These are phyloP conservation scores for Esox masquinongy DNA, from an alignment of 2,797 vertebrate genomes.

Conservation along the genomic window DNA sequence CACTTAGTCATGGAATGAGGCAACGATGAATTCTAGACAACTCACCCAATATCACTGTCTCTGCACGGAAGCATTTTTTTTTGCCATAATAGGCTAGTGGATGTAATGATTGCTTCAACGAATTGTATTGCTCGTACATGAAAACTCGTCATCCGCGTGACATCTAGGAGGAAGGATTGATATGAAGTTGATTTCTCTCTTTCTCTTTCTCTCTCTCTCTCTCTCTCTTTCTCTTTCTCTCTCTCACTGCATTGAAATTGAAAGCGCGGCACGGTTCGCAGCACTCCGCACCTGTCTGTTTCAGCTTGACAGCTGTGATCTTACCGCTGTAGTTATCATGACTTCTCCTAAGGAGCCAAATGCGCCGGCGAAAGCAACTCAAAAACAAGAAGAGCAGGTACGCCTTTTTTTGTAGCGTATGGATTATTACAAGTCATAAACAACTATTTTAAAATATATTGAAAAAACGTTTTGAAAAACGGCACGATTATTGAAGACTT, in stretches of 20 bases:
- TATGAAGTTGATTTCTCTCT: slow-evolving; percentile 17
- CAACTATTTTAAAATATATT: neutral
- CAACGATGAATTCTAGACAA: neutral
- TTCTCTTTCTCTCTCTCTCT: slow-evolving; percentile 5
- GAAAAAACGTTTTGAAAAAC: neutral
- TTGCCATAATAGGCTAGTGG: neutral
- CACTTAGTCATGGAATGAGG: neutral
- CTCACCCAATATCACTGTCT: neutral
- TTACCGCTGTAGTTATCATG: slow-evolving; percentile 73
- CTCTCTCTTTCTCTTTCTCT: slow-evolving; percentile 15
- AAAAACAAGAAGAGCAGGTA: slow-evolving; percentile 88
- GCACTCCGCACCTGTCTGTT: slow-evolving; percentile 51
- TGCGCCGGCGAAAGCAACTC: slow-evolving; percentile 81
- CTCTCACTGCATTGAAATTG: slow-evolving; percentile 17
- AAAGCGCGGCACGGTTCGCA: slow-evolving; percentile 16
- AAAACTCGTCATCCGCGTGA: neutral
- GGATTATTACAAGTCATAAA: slow-evolving; percentile 23
- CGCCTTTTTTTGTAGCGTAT: slow-evolving; percentile 12
- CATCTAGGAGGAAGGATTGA: neutral
- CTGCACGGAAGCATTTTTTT: neutral
- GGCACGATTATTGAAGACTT: neutral
- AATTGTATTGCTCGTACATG: neutral
- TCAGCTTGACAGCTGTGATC: slow-evolving; percentile 40
- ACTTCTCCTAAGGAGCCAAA: slow-evolving; percentile 87
- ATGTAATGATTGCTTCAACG: neutral